A percentile compares a stretch with the other conserved stretches of the same genome.
These are phyloP conservation scores for Folsomia candida DNA, from an alignment of 2,888 invertebrate genomes.

Conservation along the genomic window DNA sequence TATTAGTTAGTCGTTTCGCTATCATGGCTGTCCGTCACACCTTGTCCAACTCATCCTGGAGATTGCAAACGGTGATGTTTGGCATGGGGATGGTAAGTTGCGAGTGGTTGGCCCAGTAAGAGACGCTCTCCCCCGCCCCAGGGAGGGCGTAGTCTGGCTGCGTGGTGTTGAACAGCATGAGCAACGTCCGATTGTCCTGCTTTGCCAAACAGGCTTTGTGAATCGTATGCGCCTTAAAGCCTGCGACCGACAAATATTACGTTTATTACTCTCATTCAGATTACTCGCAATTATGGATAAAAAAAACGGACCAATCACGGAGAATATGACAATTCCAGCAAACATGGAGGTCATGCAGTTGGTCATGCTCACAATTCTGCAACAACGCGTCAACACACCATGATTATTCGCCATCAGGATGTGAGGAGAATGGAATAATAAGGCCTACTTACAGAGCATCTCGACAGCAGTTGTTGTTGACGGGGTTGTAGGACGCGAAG, in stretches of 20 bases:
- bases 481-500: conserved; percentile 94
- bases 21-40: conserved; percentile 9
- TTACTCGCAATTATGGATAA: too few species aligned
- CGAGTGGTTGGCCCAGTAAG: conserved; percentile 43
- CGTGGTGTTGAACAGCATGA: conserved; percentile 46
- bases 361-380: conserved; percentile 81
- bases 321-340: conserved; percentile 92
- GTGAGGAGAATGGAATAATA: not conserved
- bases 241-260: conserved; percentile 53
- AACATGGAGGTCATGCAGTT: conserved; percentile 96
- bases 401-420: too few species aligned
- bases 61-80: conserved; percentile 64
- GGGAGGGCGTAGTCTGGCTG: conserved; percentile 31
- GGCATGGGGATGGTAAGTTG: conserved; percentile 47
- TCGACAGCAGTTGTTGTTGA: conserved; percentile 91
- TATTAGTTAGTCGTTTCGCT: not conserved
- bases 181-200: conserved; percentile 42
- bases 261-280: too few species aligned
- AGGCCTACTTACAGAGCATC: conserved; percentile 64
- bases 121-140: conserved; percentile 24
- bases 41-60: conserved; percentile 82
- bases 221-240: conserved; percentile 84
- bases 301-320: conserved; percentile 77
- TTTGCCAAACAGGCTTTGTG: conserved; percentile 69
- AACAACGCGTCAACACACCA: too few species aligned